Evolutionary conservation across 1,140 invertebrate genomes (phyloP).

Genomic region (Nasonia longicornis): DNA sequence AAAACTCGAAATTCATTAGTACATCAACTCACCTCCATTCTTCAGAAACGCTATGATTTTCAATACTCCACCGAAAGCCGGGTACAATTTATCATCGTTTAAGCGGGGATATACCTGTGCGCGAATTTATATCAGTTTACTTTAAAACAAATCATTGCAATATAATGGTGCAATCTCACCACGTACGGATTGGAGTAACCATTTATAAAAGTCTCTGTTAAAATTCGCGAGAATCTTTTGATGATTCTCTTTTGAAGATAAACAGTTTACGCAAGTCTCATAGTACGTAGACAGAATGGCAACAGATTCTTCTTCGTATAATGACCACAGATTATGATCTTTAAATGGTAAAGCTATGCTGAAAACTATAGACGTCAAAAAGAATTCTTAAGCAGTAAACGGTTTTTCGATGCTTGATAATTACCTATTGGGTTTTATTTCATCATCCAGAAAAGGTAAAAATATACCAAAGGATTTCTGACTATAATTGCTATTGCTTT

Average conservation of each 20-base stretch:
- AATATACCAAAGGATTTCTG: slow-evolving; percentile 49
- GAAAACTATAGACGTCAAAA: slow-evolving; percentile 31
- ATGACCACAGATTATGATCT: slow-evolving; percentile 67
- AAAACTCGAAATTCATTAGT: background rate
- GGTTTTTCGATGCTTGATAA: background rate
- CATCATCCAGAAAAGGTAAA: slow-evolving; percentile 69
- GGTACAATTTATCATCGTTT: slow-evolving; percentile 73
- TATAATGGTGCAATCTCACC: slow-evolving; percentile 49
- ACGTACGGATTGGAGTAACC: slow-evolving; percentile 66
- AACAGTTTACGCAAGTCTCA: slow-evolving; percentile 69
- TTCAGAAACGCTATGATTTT: slow-evolving; percentile 71
- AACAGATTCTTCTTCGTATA: slow-evolving; percentile 69
- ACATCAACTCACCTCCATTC: slow-evolving; percentile 58
- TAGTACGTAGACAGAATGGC: slow-evolving; percentile 73
- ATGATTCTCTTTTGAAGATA: slow-evolving; percentile 59
- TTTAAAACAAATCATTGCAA: slow-evolving; percentile 26
- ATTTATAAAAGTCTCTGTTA: slow-evolving; percentile 71
- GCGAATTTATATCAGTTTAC: slow-evolving; percentile 26
- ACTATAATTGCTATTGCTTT: background rate
- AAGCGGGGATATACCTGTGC: slow-evolving; percentile 70
- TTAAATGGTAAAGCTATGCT: slow-evolving; percentile 69
- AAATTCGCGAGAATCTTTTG: slow-evolving; percentile 66
- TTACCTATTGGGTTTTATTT: slow-evolving; percentile 62
- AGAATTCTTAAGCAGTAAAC: background rate
- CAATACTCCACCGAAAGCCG: slow-evolving; percentile 73